These are phyloP conservation scores for Melanargia galathea DNA, from an alignment of 2,888 invertebrate species.

Conservation along the genomic window DNA sequence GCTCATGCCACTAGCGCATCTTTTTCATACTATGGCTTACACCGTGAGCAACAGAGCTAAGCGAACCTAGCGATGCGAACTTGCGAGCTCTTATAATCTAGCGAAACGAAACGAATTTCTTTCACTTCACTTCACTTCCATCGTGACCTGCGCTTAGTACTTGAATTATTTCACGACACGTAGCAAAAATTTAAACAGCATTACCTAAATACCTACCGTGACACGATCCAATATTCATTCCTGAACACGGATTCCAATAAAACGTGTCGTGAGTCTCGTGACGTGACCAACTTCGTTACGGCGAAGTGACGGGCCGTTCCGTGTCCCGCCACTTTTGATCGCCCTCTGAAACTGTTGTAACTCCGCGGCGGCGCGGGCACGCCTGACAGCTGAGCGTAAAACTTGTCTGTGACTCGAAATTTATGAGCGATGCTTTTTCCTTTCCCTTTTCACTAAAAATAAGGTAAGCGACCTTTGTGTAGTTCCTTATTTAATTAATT, in stretches of 20 bases:
- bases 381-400: conserved; percentile 32
- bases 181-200: conserved; percentile 3
- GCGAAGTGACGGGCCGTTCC: conserved; percentile 36
- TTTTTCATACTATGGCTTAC: too few species aligned
- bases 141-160: too few species aligned
- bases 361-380: conserved; percentile 21
- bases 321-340: conserved; percentile 34
- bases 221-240: conserved; percentile 15
- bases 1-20: too few species aligned
- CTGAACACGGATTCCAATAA: conserved; percentile 21
- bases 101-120: too few species aligned
- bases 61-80: too few species aligned
- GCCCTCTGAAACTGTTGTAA: conserved; percentile 33
- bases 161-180: neutral
- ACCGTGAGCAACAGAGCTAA: too few species aligned
- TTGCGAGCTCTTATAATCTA: too few species aligned
- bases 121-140: too few species aligned
- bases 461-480: neutral
- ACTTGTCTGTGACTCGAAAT: conserved; percentile 18
- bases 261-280: conserved; percentile 14
- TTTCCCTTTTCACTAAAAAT: neutral
- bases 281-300: conserved; percentile 32
- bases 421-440: conserved; percentile 8
- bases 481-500: too few species aligned
- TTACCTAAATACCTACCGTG: too few species aligned